Conservation (phyloP, 2,888 invertebrate genomes). For the Chaetogeoica ovagalla region DNA sequence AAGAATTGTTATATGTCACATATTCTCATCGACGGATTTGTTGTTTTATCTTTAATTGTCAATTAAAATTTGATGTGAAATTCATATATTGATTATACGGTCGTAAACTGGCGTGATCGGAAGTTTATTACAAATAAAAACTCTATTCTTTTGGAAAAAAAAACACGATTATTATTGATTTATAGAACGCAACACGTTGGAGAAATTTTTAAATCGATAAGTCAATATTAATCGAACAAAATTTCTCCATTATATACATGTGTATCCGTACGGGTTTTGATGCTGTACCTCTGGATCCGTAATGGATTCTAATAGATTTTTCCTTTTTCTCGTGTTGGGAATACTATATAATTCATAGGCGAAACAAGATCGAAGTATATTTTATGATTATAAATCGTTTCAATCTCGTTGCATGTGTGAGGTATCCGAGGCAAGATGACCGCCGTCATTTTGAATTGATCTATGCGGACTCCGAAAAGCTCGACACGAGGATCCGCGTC, state of each 20-base stretch:
- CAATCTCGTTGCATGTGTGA: background rate
- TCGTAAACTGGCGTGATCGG: too few species aligned
- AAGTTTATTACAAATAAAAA: too few species aligned
- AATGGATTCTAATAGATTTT: conserved; percentile 23
- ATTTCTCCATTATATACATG: background rate
- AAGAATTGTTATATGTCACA: too few species aligned
- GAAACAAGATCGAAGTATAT: conserved; percentile 13
- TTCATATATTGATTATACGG: too few species aligned
- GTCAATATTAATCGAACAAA: background rate
- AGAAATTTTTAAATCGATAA: too few species aligned
- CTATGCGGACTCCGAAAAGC: conserved; percentile 3
- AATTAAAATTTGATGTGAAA: too few species aligned
- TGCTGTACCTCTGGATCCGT: background rate
- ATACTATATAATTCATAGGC: background rate
- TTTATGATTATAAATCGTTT: conserved; percentile 30
- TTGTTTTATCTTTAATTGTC: too few species aligned
- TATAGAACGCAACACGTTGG: too few species aligned
- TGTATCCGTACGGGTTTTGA: background rate
- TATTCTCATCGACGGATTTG: too few species aligned
- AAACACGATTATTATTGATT: too few species aligned
- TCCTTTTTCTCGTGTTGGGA: background rate
- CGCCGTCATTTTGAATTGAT: conserved; percentile 34
- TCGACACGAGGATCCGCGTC: conserved; percentile 2
- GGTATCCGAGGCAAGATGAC: conserved; percentile 1
- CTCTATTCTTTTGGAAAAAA: too few species aligned